Base-by-base conservation (phyloP, 2,113 vertebrate genomes). In the Antidorcas marsupialis region DNA sequence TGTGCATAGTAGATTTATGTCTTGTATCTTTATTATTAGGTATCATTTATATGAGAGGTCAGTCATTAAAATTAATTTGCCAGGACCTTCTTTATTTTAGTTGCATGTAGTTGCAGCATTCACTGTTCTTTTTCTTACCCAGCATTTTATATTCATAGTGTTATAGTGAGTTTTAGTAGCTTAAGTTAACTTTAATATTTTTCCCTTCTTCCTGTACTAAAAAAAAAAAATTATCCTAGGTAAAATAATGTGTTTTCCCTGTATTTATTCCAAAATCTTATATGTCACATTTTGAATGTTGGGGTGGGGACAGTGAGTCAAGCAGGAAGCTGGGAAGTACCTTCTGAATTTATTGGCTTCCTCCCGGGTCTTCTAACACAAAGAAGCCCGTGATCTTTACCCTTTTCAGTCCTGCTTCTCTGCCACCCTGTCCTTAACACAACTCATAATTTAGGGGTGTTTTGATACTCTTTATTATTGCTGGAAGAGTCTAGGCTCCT, bases 391-490 rank as follows among this genome's bases (percentile, higher is more conserved):
- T 98, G 95, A 93, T 89, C 86, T 91, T 89, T 28, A 23, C 86
- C 43, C 55, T 91, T 55, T 36, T 25, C 91, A 59, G 2, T 13
- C 43, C 81, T 52, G 27, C 76, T 50, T 85, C 84, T 85, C 91
- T n/a, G n/a, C 53, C 55, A 78, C 76, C 91, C 95, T 33, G 0
- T 14, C 91, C 94, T 74, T 57, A 13, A 15, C 76, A 39, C 43
- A 16, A 3, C 74, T 79, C 67, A 25, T 36, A n/a, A 45, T 59
- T 89, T 71, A 64, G 81, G 95, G 47, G 25, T 55, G 25, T 96
- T 96, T 87, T 95, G 97, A 33, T 94, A 16, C 89, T 86, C 60
- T 97, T 53, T 98, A 67, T 98, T 97, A 74, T 92, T 95, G 79
- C 93, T 97, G 97, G 96, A 82, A 91, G 59, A 62, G 16, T 1